Conservation (phyloP, 35 echinoderm and acorn worm genomes). For the Ptychodera flava region DNA sequence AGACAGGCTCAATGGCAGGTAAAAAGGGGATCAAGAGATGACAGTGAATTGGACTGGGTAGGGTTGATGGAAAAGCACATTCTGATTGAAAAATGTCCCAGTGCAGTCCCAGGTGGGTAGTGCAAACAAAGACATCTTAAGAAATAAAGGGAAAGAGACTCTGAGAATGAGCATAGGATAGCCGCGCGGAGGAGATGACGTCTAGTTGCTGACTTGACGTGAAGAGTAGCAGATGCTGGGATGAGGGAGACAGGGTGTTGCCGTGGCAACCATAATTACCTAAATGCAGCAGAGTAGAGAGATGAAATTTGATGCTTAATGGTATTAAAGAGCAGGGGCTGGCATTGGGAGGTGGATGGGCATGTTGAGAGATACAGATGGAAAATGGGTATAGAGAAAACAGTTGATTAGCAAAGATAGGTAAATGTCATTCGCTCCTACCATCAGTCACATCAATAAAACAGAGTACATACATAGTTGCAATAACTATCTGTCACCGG, state of each 20-base stretch:
- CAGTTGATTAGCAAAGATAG: background rate
- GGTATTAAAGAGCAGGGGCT: background rate
- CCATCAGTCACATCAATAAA: background rate
- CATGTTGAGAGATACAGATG: background rate
- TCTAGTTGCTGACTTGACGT: background rate
- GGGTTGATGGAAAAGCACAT: too few relatives aligned
- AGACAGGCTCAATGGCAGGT: too few relatives aligned
- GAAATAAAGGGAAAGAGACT: too few relatives aligned
- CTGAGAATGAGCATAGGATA: too few relatives aligned
- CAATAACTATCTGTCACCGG: background rate
- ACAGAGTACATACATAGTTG: background rate
- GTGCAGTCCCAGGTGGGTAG: too few relatives aligned
- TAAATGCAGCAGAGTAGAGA: background rate
- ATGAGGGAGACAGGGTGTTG: background rate
- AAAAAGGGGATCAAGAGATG: too few relatives aligned
- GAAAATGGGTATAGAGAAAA: background rate
- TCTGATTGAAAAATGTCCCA: too few relatives aligned
- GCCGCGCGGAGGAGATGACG: background rate
- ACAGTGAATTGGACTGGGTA: too few relatives aligned
- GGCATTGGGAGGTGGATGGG: background rate
- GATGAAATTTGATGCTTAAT: conserved; percentile 2
- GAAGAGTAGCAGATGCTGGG: background rate
- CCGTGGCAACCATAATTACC: background rate
- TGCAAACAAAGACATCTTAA: too few relatives aligned
- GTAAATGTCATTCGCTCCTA: background rate